Evolutionary conservation across 2,113 vertebrate genomes (phyloP), one percentile per base, ranked within the genome.

Genomic region (Siniperca knerii): DNA sequence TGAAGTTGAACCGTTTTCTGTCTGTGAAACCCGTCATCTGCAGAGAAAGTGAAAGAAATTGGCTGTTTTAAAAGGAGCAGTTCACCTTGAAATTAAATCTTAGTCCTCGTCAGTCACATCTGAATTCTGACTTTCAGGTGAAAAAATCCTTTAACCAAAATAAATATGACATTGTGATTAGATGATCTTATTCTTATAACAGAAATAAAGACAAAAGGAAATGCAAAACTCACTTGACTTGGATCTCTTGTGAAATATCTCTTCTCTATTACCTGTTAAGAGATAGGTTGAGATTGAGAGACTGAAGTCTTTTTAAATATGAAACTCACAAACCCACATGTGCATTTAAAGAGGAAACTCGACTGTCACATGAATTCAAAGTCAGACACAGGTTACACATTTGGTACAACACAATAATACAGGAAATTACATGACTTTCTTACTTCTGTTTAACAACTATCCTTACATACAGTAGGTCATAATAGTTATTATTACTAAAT

Each of bases 1-100:
- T 99, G 83, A 98, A 92, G 2, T 96, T 93, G 95, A 98, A 98
- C 42, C 97, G 96, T 81, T 98, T 99, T 77, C 97, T 96, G 93
- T 99, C 98, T 67, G 97, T 93, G 93, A 99, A 98, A 85, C 96
- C 96, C 4, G 97, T 91, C 93, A 98, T 96, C 98, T 99, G 95
- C 37, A 90, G 77, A 90, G 16, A 92, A 67, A 83, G 91, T 58
- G 25, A 58, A 81, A 87, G 25, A 42, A n/a, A 60, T 33, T 10
- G 3, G 4, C 1, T 2, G 9, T 13, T 75, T 74, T 20, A 35
- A 6, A 6, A 75, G 25, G 4, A 20, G 40, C 9, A 25, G 15
- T 44, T 37, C 11, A 4, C 0, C 4, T 79, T 62, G 6, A 21
- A 58, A 21, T 44, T 0, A 62, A 16, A 29, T 3, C 6, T 15